Evolutionary conservation across 2,797 vertebrate genomes (phyloP).

Genomic region (Chiropotes sagulatus): DNA sequence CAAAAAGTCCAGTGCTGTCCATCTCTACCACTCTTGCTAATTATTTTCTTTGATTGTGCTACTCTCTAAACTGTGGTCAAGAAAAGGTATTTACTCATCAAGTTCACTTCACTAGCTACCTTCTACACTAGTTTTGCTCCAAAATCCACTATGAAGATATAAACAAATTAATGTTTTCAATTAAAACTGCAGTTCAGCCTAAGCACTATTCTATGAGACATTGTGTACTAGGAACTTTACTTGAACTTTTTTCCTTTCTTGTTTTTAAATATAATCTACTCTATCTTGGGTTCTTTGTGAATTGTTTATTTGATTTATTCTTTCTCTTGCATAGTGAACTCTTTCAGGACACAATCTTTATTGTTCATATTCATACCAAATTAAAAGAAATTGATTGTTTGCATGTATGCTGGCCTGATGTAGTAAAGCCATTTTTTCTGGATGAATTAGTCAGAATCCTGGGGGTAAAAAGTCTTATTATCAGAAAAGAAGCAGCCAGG

Average conservation of each 20-base stretch:
- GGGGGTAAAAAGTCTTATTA: not conserved
- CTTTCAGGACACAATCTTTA: not conserved
- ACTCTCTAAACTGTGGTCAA: not conserved
- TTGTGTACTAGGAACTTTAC: not conserved
- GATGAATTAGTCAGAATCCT: not conserved
- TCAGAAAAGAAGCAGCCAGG: not conserved
- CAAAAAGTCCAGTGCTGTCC: not conserved
- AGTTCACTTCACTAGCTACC: not conserved
- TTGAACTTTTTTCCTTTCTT: not conserved
- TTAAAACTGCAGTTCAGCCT: not conserved
- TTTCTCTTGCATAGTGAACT: not conserved
- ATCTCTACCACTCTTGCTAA: not conserved
- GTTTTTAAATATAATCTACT: not conserved
- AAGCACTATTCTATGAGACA: not conserved
- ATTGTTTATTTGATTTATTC: constrained; percentile 5
- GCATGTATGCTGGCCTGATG: not conserved
- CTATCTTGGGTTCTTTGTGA: not conserved
- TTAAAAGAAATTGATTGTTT: constrained; percentile 26
- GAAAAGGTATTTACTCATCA: not conserved
- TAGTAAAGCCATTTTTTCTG: not conserved
- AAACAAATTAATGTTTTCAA: constrained; percentile 7
- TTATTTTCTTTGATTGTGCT: not conserved
- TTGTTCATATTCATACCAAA: constrained; percentile 33
- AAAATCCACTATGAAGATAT: not conserved
- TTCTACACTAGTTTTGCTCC: not conserved